A percentile compares a stretch with the other conserved stretches of the same genome.
These are phyloP conservation scores for Discoglossus pictus DNA, from an alignment of 2,797 vertebrate genomes.

Conservation along the genomic window DNA sequence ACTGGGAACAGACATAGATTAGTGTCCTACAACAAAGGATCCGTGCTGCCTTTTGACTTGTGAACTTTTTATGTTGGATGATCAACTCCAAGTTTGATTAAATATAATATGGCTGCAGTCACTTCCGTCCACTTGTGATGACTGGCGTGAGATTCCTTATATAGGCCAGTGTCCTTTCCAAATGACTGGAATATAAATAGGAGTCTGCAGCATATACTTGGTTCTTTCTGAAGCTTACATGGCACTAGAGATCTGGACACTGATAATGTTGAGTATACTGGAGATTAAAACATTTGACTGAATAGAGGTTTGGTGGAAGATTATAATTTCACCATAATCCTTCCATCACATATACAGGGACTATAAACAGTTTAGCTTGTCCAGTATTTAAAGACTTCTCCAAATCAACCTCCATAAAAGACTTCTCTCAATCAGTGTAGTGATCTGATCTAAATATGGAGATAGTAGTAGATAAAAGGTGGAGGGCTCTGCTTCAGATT, in stretches of 20 bases:
- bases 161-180: too few species aligned
- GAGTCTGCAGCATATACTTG: slow-evolving; percentile 7
- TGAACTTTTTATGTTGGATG: slow-evolving; percentile 9
- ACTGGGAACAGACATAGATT: slow-evolving; percentile 1
- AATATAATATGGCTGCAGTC: neutral
- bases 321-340: too few species aligned
- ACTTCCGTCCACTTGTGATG: neutral
- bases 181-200: slow-evolving; percentile 36
- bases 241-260: neutral
- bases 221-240: neutral
- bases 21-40: slow-evolving; percentile 17
- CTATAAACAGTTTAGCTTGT: too few species aligned
- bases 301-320: too few species aligned
- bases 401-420: too few species aligned
- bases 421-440: too few species aligned
- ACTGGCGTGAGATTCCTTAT: slow-evolving; percentile 20
- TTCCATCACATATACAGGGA: too few species aligned
- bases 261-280: slow-evolving; percentile 6
- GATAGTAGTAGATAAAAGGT: too few species aligned
- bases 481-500: neutral
- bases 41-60: neutral
- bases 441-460: too few species aligned
- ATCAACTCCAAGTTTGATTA: neutral
- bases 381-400: too few species aligned
- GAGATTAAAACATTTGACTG: neutral